phyloP scores from a whole-genome alignment of 2,797 vertebrate species.

The Psittacula derbiana region DNA sequence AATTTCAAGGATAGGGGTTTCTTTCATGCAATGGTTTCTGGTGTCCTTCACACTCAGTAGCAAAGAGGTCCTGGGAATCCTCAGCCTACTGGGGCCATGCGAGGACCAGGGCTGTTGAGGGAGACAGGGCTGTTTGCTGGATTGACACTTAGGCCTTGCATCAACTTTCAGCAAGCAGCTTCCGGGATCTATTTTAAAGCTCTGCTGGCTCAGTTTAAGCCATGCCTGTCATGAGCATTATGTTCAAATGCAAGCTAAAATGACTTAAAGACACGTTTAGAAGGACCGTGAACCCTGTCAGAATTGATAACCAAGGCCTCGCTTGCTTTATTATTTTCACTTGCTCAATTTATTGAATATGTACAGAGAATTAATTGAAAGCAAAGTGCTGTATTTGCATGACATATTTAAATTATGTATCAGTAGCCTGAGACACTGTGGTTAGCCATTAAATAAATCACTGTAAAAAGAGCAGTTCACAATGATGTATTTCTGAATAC shows the following conservation, averaged over 20 bases:
- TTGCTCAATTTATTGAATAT: constrained; percentile 1
- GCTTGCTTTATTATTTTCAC: constrained; percentile 9
- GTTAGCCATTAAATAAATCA: constrained; percentile 52
- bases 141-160: neutral
- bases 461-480: neutral
- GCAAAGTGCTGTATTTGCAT: constrained; percentile 23
- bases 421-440: neutral
- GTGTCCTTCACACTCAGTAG: neutral
- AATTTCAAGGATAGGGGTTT: neutral
- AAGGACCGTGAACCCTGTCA: constrained; percentile 19
- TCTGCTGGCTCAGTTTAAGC: neutral
- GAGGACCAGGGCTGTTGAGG: neutral
- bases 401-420: constrained; percentile 44
- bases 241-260: constrained; percentile 5
- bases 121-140: neutral
- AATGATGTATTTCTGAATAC: constrained; percentile 5
- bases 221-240: neutral
- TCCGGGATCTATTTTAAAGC: constrained; percentile 5
- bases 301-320: neutral
- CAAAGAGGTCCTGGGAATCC: neutral
- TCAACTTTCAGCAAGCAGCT: neutral
- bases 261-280: constrained; percentile 21
- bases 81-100: neutral
- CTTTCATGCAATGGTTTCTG: neutral
- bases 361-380: constrained; percentile 34